Base-by-base conservation (phyloP, 2,113 vertebrate genomes). In the Penelope pileata region DNA sequence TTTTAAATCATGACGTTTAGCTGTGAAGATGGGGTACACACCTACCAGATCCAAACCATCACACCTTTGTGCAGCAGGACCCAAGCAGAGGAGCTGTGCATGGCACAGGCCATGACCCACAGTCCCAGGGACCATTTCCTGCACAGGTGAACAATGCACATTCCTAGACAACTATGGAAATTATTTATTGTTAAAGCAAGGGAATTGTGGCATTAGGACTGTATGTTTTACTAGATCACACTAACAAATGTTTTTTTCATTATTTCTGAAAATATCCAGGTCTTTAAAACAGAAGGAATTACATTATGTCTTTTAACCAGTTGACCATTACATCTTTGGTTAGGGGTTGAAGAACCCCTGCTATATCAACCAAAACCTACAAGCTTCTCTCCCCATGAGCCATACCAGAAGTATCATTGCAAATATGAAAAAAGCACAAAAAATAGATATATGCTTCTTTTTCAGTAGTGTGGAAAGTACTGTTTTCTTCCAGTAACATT, bases 81-180 rank as follows among this genome's bases (percentile, higher is more conserved):
- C n/a, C 32, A 24, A 34, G 8, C 6, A 3, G 2, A 42, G 54
- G 53, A 86, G 53, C 59, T 38, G 54, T 40, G 21, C n/a, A n/a
- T n/a, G 3, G 10, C 5, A 43, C 36, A 30, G 19, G 13, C 66
- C 26, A 29, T 27, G 64, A 34, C 51, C 30, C 51, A 21, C 13
- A n/a, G 9, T 9, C 53, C 43, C 29, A 2, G 2, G 2, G 63
- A 40, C 1, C 19, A 22, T 2, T 9, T 12, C 42, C 66, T 32
- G 21, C 34, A 12, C 8, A 66, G 48, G n/a, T 5, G 5, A 40
- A 42, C 66, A 45, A 60, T 9, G 18, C 18, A 7, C 24, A 6
- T 58, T 67, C 32, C 15, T 32, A 47, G 51, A 22, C 36, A 73
- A 32, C 30, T 79, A 56, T 54, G 34, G 40, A 40, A 47, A 13